Evolutionary conservation across 2,888 invertebrate genomes (phyloP).

Genomic region (Pammene aurita): DNA sequence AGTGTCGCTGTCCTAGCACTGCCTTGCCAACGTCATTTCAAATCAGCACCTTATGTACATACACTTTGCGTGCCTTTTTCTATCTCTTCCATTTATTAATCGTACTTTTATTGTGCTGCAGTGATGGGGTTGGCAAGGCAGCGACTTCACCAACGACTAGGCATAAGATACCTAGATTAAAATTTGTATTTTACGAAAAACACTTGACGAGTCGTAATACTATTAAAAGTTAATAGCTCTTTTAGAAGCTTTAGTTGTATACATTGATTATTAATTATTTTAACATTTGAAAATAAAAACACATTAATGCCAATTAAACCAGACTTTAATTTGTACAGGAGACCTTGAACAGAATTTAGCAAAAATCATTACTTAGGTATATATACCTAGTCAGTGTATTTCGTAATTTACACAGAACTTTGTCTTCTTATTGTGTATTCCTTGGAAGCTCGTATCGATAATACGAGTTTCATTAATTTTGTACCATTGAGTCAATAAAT

Average conservation of each 20-base stretch:
- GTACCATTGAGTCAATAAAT: constrained; percentile 50
- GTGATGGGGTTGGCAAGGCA: constrained; percentile 76
- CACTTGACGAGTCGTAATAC: constrained; percentile 41
- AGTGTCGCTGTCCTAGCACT: constrained; percentile 58
- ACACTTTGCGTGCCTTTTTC: constrained; percentile 65
- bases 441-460: constrained; percentile 51
- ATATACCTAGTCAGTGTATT: constrained; percentile 47
- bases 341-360: background rate
- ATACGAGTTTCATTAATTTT: constrained; percentile 57
- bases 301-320: no score
- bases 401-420: constrained; percentile 49
- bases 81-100: constrained; percentile 44
- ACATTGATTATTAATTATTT: background rate
- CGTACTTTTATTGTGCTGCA: constrained; percentile 67
- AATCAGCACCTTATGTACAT: constrained; percentile 66
- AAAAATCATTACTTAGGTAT: background rate
- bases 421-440: constrained; percentile 62
- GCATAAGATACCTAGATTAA: constrained; percentile 50
- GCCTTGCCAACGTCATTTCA: constrained; percentile 70
- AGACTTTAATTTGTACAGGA: no score
- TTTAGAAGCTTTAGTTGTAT: background rate
- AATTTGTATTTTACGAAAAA: constrained; percentile 52
- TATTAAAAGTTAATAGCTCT: background rate
- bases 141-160: constrained; percentile 60
- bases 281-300: background rate